Evolutionary conservation across 2,113 vertebrate species (phyloP), one percentile per base, ranked within the genome.

Genomic region (Todiramphus saurophagus): DNA sequence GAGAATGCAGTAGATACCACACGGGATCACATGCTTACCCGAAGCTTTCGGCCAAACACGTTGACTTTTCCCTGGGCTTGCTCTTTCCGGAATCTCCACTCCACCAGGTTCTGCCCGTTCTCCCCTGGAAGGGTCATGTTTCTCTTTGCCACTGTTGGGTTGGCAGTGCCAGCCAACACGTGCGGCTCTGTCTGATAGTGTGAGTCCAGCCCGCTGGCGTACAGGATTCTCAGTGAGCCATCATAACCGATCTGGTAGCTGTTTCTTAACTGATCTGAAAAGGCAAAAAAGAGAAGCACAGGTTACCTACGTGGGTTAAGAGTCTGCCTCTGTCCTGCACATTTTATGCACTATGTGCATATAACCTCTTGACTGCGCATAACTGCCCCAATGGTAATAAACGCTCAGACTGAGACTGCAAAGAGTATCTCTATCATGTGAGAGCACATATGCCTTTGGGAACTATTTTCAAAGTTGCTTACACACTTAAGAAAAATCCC

Each of bases 111-210:
- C 84, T 99, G 99, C 50, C 99, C 99, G 0, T 99, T 99, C 83
- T 99, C 99, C 13, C 99, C 99, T 0, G 99, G 99, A 21, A 99
- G 97, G 19, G 99, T 99, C 98, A 99, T 99, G 96, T 99, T 99
- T 89, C 99, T 98, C 74, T 99, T 98, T 90, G 99, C 99, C 59
- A 99, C 98, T 0, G 99, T 99, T 2, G 99, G 99, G 87, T 99
- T 99, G 77, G 99, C 99, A 0, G 99, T 98, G 56, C 99, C 99
- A 19, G 99, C 99, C 97, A 99, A 97, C 82, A 99, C 98, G 1
- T 99, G 99, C 0, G 99, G 99, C 96, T 99, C 99, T 2, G 99
- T 99, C 89, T 99, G 99, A 95, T 99, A 99, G 97, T 99, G 99
- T 1, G 99, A 99, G 88, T 99, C 99, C 97, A 99, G 98, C 44